Evolutionary conservation across 2,113 vertebrate species (phyloP).

Genomic region (Python bivittatus): DNA sequence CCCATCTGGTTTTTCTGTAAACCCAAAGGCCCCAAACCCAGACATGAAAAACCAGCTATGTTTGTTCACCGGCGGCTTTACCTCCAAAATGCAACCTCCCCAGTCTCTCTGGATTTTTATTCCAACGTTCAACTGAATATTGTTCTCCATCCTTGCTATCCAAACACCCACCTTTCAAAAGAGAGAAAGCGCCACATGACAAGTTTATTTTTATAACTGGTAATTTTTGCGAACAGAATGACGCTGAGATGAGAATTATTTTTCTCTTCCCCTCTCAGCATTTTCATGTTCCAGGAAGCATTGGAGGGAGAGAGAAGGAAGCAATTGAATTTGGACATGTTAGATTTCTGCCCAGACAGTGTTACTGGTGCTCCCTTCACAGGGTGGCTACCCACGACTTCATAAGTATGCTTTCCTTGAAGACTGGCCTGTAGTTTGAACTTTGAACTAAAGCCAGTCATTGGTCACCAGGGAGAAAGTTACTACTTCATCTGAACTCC

Average conservation of each 20-base stretch:
- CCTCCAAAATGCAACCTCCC: constrained; percentile 34
- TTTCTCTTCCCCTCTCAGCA: constrained; percentile 27
- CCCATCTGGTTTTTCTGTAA: too few species aligned
- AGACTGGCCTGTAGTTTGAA: neutral
- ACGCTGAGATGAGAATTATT: constrained; percentile 51
- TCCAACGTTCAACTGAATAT: constrained; percentile 46
- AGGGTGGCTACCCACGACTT: too few species aligned
- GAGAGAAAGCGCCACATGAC: constrained; percentile 55
- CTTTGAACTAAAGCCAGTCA: too few species aligned
- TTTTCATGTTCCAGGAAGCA: constrained; percentile 34
- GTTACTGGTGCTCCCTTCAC: too few species aligned
- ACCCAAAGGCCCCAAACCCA: too few species aligned
- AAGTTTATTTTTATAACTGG: constrained; percentile 67
- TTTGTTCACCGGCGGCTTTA: constrained; percentile 24
- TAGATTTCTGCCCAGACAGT: too few species aligned
- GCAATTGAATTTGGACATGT: neutral
- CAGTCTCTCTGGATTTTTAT: constrained; percentile 33
- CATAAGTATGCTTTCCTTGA: neutral
- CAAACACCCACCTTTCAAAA: constrained; percentile 57
- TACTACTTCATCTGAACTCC: too few species aligned
- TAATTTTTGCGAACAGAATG: constrained; percentile 60
- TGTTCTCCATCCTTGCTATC: constrained; percentile 56
- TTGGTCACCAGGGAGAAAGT: too few species aligned
- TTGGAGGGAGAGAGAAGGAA: constrained; percentile 21
- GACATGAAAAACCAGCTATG: constrained; percentile 27